Evolutionary conservation across 1,140 invertebrate species (phyloP), one percentile per base, ranked within the genome.

Genomic region (Pteromalus puparum): DNA sequence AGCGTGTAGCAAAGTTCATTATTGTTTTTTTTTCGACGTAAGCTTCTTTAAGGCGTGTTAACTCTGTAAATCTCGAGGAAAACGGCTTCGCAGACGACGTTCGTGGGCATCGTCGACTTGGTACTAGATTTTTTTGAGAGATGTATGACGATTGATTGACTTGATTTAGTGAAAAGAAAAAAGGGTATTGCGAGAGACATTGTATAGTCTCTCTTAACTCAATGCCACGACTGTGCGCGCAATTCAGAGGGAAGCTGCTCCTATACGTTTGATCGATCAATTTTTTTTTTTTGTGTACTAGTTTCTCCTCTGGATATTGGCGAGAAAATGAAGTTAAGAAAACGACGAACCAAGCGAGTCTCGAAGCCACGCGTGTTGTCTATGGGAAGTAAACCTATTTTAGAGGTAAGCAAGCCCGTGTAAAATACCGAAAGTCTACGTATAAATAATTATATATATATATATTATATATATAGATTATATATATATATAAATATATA

Each of bases 371-470:
- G 74, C 48, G 46, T 48, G 67, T 81, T 87, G 77, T 83, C 83
- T 72, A 81, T 83, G 75, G 21, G 21, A 70, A 77, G 75, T 77
- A 77, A 86, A 81, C 73, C 67, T 85, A 81, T 77, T 85, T 74
- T 85, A 85, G 68, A 65, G 28, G 53, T 80, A 84, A 80, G 72
- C 38, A 26, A 81, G 21, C 61, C 72, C 85, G 78, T 89, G 88
- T 89, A 89, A 88, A 87, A 87, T 89, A 89, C 85, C 83, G 87
- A 85, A 86, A 85, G 81, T 88, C 81, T 87, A 88, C 79, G 87
- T 87, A 87, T 88, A 87, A 87, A 87, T 86, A 81, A 87, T 85
- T 87, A 85, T 87, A 87, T 77, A 86, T 83, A 80, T 75, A 70
- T 70, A 34, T 26, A 53, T 65, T 79, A 76, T 53, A 72, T 83